A percentile compares a stretch with the other conserved stretches of the same genome.
Conservation (phyloP, 1,140 invertebrate species). For the Batillaria attramentaria region DNA sequence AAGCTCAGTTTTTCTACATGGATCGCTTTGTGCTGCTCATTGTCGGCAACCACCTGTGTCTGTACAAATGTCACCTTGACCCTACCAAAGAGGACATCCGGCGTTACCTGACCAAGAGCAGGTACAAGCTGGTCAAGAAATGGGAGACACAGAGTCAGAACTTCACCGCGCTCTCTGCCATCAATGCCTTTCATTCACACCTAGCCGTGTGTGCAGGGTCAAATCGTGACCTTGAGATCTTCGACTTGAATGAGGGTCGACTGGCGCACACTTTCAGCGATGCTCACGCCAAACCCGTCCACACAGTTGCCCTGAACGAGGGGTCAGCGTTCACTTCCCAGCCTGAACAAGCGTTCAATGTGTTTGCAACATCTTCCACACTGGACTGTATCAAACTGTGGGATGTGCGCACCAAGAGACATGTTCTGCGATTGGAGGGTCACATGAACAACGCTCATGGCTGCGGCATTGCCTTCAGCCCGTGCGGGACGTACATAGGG, state of each 20-base stretch:
- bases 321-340: constrained; percentile 68
- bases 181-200: constrained; percentile 71
- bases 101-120: constrained; percentile 56
- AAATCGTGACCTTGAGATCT: constrained; percentile 66
- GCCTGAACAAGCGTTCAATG: constrained; percentile 65
- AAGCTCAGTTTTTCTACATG: constrained; percentile 72
- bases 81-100: constrained; percentile 66
- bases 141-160: constrained; percentile 60
- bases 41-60: constrained; percentile 61
- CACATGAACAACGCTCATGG: constrained; percentile 66
- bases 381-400: constrained; percentile 72
- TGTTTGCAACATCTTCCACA: constrained; percentile 69
- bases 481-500: constrained; percentile 67
- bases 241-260: constrained; percentile 70
- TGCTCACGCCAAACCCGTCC: constrained; percentile 63
- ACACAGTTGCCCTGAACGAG: constrained; percentile 69
- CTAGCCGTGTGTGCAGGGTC: constrained; percentile 69
- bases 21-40: constrained; percentile 71
- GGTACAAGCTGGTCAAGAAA: constrained; percentile 66
- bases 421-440: constrained; percentile 64
- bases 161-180: constrained; percentile 65
- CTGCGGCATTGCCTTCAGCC: constrained; percentile 67
- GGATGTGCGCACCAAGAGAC: constrained; percentile 70
- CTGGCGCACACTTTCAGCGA: constrained; percentile 59
- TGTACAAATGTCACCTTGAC: constrained; percentile 72